Percentiles rank a stretch among this genome's conserved stretches.
These are phyloP conservation scores for Emys orbicularis DNA, from an alignment of 2,797 vertebrate genomes.

Conservation along the genomic window DNA sequence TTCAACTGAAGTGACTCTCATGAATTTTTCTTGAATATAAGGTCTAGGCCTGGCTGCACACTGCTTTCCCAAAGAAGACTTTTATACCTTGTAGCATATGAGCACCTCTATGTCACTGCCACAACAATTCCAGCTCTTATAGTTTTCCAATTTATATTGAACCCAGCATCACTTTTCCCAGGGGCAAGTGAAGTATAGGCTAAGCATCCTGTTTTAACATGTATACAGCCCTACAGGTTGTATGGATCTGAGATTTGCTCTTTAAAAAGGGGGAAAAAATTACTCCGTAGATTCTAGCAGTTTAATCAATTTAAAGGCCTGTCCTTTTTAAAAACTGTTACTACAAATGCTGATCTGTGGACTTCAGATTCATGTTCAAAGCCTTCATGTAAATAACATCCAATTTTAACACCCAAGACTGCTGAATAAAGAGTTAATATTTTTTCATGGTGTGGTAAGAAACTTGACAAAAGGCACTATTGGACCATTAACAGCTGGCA, in stretches of 20 bases:
- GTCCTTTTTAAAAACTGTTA: background rate
- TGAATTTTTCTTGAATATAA: background rate
- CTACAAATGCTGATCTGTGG: background rate
- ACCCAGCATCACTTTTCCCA: background rate
- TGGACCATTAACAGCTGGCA: conserved; percentile 7
- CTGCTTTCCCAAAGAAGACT: background rate
- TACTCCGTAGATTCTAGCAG: background rate
- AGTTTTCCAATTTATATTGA: background rate
- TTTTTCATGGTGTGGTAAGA: background rate
- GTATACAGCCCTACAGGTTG: background rate
- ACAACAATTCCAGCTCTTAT: background rate
- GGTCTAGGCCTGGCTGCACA: background rate
- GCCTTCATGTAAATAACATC: background rate
- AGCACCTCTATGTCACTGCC: background rate
- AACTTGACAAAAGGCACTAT: background rate
- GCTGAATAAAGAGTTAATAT: background rate
- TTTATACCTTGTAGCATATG: background rate
- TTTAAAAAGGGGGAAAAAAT: background rate
- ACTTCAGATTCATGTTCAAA: conserved; percentile 14
- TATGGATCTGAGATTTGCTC: background rate
- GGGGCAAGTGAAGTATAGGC: background rate
- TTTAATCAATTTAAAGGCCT: background rate
- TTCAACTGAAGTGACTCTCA: background rate
- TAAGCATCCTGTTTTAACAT: background rate
- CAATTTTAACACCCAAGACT: conserved; percentile 31